Conservation (phyloP, 2,888 invertebrate genomes). For the Diarsia mendica region DNA sequence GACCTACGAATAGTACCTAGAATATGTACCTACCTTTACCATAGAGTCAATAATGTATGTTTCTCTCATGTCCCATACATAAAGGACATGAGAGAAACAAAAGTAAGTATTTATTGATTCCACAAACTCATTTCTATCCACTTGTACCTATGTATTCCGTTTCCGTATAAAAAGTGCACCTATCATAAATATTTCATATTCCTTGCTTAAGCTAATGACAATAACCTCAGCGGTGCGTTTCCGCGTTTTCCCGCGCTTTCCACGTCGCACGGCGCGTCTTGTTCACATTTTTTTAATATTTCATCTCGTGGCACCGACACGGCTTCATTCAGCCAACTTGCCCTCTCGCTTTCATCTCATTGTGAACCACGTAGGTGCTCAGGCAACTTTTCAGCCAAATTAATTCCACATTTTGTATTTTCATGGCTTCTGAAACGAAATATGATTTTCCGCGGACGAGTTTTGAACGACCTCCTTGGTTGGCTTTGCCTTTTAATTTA, state of each 20-base stretch:
- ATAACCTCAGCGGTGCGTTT: constrained; percentile 53
- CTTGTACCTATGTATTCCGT: background rate
- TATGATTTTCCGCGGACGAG: constrained; percentile 84
- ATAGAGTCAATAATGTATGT: too few relatives aligned
- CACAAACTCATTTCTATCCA: constrained; percentile 5
- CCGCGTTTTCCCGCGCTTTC: constrained; percentile 58
- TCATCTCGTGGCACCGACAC: constrained; percentile 79
- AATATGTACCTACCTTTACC: too few relatives aligned
- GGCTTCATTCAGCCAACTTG: constrained; percentile 85
- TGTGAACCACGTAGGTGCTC: constrained; percentile 75
- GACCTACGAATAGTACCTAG: too few relatives aligned
- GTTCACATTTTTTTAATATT: constrained; percentile 83
- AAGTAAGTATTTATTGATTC: background rate
- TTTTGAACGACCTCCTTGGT: constrained; percentile 79
- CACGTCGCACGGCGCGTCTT: constrained; percentile 57
- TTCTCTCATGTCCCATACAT: too few relatives aligned
- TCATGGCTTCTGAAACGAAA: constrained; percentile 84
- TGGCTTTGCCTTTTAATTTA: constrained; percentile 81
- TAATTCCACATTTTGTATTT: constrained; percentile 85
- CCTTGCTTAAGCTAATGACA: constrained; percentile 45
- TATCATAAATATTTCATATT: constrained; percentile 47
- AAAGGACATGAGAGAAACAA: too few relatives aligned
- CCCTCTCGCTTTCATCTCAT: constrained; percentile 88
- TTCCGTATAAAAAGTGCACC: constrained; percentile 5
- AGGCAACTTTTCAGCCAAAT: constrained; percentile 87